Evolutionary conservation across 2,113 vertebrate species (phyloP).

Genomic region (Anguilla japonica): DNA sequence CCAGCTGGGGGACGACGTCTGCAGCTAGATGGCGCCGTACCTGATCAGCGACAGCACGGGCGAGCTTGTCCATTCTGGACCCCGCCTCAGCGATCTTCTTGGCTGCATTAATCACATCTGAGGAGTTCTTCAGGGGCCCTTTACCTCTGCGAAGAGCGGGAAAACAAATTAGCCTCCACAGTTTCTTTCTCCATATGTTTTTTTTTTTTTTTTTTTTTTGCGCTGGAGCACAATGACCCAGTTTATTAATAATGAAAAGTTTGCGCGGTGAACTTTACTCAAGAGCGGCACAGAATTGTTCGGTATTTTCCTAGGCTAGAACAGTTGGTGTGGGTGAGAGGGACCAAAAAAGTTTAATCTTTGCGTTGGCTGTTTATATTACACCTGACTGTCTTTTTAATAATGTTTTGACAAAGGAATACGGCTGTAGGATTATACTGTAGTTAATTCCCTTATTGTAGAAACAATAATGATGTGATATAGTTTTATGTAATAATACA

Average conservation of each 20-base stretch:
- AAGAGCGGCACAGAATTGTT: not conserved
- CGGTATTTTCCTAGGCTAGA: not conserved
- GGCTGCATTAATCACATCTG: constrained; percentile 97
- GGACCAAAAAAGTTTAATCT: not conserved
- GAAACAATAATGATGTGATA: not conserved
- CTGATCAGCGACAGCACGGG: constrained; percentile 97
- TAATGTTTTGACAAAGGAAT: too few species aligned
- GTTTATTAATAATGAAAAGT: not conserved
- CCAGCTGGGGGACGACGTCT: not conserved
- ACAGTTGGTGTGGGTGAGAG: not conserved
- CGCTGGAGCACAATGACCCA: not conserved
- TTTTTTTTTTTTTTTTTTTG: not conserved
- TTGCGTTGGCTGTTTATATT: not conserved
- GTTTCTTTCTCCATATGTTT: too few species aligned
- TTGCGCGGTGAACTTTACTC: not conserved
- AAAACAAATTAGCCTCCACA: not conserved
- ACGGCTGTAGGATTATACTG: not conserved
- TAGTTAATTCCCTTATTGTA: not conserved
- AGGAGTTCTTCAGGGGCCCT: constrained; percentile 97
- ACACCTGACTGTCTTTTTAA: not conserved
- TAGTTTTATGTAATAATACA: not conserved
- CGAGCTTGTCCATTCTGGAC: constrained; percentile 98
- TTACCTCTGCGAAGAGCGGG: constrained; percentile 82
- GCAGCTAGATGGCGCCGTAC: constrained; percentile 59
- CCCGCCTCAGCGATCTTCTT: constrained; percentile 99